phyloP scores from a whole-genome alignment of 1,140 invertebrate genomes.

The Bactericera cockerelli region DNA sequence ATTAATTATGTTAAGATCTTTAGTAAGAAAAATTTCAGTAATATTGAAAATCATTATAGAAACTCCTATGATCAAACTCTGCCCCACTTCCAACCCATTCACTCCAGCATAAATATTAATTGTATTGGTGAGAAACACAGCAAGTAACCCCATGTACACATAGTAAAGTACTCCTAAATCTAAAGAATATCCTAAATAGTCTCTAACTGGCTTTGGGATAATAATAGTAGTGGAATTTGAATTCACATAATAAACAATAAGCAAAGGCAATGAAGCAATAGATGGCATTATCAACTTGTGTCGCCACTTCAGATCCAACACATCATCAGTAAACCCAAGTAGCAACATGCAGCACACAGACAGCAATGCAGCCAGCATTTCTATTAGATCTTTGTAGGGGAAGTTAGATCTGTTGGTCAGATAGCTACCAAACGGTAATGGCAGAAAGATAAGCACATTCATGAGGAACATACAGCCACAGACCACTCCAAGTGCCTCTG shows the following conservation, averaged over 20 bases:
- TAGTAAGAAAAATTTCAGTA: conserved; percentile 46
- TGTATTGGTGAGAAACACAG: conserved; percentile 98
- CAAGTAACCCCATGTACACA: conserved; percentile 95
- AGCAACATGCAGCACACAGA: conserved; percentile 97
- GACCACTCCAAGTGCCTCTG: conserved; percentile 91
- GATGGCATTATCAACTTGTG: conserved; percentile 94
- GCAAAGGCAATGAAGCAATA: conserved; percentile 82
- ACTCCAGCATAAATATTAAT: conserved; percentile 98
- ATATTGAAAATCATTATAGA: conserved; percentile 83
- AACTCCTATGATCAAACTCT: conserved; percentile 80
- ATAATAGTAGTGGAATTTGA: conserved; percentile 89
- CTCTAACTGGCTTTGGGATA: conserved; percentile 74
- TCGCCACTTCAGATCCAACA: conserved; percentile 86
- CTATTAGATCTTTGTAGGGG: conserved; percentile 84
- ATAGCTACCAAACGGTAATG: conserved; percentile 68
- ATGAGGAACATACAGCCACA: conserved; percentile 88
- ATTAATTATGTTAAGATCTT: conserved; percentile 44
- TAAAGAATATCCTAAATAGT: conserved; percentile 52
- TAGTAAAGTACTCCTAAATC: conserved; percentile 83
- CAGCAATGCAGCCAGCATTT: conserved; percentile 80
- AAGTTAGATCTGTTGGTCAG: conserved; percentile 54
- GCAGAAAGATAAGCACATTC: conserved; percentile 91
- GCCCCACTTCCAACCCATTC: conserved; percentile 95
- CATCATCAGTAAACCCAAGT: conserved; percentile 97
- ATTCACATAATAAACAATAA: conserved; percentile 97